Conservation (phyloP, 2,888 invertebrate genomes). For the Morpho deidamia region DNA sequence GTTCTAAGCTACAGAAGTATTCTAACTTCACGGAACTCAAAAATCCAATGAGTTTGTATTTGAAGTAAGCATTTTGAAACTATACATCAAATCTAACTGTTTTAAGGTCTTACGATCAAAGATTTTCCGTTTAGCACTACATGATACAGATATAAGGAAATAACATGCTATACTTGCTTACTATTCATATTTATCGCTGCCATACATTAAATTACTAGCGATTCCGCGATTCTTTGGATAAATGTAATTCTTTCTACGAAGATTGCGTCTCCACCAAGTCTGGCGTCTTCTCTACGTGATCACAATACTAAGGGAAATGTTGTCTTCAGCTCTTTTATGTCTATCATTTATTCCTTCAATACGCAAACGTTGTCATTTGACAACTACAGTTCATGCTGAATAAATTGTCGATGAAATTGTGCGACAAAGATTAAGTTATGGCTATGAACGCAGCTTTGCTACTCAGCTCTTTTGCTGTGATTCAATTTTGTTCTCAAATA, state of each 20-base stretch:
- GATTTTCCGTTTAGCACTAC: not conserved
- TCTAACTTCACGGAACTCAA: no score
- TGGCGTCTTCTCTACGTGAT: conserved; percentile 61
- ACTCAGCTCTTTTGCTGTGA: conserved; percentile 48
- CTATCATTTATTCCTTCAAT: conserved; percentile 72
- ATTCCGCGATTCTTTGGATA: conserved; percentile 67
- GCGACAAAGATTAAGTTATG: conserved; percentile 65
- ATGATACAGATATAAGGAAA: not conserved
- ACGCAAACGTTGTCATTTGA: conserved; percentile 71
- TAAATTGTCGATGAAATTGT: conserved; percentile 70
- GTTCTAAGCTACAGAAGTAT: no score
- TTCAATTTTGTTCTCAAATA: conserved; percentile 60
- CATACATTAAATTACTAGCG: conserved; percentile 69
- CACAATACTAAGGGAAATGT: conserved; percentile 56
- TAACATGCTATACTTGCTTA: not conserved
- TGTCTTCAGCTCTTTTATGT: conserved; percentile 63
- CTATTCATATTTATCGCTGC: conserved; percentile 37
- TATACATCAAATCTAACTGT: no score
- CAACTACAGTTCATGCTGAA: conserved; percentile 72
- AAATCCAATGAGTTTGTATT: no score
- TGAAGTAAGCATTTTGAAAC: no score
- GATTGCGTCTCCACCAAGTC: conserved; percentile 64
- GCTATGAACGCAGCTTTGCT: conserved; percentile 55
- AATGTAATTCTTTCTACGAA: conserved; percentile 72
- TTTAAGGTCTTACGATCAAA: no score